Evolutionary conservation across 1,140 invertebrate genomes (phyloP).

Genomic region (Procambarus virginalis): DNA sequence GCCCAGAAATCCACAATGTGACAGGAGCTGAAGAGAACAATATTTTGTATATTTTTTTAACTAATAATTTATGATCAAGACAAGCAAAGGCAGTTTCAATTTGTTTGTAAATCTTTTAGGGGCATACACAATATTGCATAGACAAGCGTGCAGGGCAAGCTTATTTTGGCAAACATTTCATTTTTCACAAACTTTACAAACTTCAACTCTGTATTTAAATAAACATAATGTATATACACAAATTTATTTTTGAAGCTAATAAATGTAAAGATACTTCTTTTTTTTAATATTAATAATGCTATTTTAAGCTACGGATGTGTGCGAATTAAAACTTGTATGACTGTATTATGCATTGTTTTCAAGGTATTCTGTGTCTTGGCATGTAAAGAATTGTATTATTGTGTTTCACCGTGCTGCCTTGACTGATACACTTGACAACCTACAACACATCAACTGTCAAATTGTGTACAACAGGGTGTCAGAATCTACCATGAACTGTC

Average conservation of each 20-base stretch:
- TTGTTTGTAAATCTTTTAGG: not conserved
- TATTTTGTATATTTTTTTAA: too few relatives aligned
- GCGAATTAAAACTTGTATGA: not conserved
- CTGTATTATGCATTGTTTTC: not conserved
- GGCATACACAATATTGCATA: conserved; percentile 46
- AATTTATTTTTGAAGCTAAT: too few relatives aligned
- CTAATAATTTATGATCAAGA: not conserved
- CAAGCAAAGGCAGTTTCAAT: conserved; percentile 13
- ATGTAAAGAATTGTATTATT: too few relatives aligned
- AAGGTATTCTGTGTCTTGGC: not conserved
- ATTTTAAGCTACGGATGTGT: not conserved
- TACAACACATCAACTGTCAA: too few relatives aligned
- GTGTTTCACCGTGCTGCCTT: too few relatives aligned
- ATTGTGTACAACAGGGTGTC: too few relatives aligned
- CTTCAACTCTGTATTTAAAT: not conserved
- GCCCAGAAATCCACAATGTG: too few relatives aligned
- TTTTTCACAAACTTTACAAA: not conserved
- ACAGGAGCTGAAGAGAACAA: too few relatives aligned
- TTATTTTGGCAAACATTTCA: conserved; percentile 28
- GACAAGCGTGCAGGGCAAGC: conserved; percentile 50
- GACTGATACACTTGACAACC: too few relatives aligned
- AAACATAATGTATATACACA: not conserved
- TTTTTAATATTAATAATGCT: too few relatives aligned
- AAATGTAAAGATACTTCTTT: too few relatives aligned
- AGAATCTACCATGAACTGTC: too few relatives aligned